Base-by-base conservation (phyloP, 2,888 invertebrate species). In the Agrochola circellaris region DNA sequence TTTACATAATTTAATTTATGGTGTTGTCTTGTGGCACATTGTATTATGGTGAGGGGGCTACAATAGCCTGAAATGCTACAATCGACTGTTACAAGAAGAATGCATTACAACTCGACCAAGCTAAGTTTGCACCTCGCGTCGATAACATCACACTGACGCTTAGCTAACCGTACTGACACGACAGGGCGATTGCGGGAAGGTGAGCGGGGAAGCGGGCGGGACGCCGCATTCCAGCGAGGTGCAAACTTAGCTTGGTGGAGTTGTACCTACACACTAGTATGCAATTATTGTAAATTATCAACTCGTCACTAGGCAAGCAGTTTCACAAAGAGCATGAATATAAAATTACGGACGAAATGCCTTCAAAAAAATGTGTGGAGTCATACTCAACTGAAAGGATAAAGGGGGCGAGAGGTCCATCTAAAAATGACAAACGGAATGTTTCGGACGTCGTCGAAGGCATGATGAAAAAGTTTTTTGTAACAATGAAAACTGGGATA, bases 361-460 rank as follows among this genome's bases (percentile, higher is more conserved):
- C 30, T 71, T 71, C 7, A 62, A 68, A 83, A 70, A 85, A 83
- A 83, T 81, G 34, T 84, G 84, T 42, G 51, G 26, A 76, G 56
- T 83, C 83, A 83, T 73, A 60, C 60, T 85, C 48, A 73, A 30
- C 66, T 1, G n/a, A 64, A 84, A 70, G 69, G 66, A 48, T 67
- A 42, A 71, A 79, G 42, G 74, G 69, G 58, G 11, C 34, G 58
- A 45, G 68, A 71, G 76, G 66, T 68, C 48, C 15, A 23, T 13
- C n/a, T 70, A 71, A 82, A 83, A 83, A 85, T 83, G 66, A 76
- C 76, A 76, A 85, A 76, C 60, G 77, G 70, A 83, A 77, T 83
- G 60, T 73, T 87, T 69, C 62, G 69, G 73, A 73, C 79, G 75
- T 68, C 70, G 80, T 68, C 73, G 68, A 75, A 61, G 65, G 68